Evolutionary conservation across 2,113 vertebrate species (phyloP).

Genomic region (Tupaia tana): DNA sequence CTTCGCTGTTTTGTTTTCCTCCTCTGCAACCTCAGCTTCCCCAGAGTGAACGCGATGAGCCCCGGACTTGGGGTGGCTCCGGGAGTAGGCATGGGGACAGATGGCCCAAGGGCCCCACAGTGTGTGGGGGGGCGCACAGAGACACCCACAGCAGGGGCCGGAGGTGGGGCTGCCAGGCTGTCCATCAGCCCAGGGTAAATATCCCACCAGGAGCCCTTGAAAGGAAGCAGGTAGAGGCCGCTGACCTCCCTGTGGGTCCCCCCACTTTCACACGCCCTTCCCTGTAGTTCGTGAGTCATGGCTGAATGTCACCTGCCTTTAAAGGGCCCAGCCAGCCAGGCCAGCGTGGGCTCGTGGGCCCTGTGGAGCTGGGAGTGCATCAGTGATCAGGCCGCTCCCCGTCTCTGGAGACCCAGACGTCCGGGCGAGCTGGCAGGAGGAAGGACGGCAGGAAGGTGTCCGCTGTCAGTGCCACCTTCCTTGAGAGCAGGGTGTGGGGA

Average conservation of each 20-base stretch:
- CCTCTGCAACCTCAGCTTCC: neutral
- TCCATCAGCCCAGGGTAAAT: slow-evolving; percentile 11
- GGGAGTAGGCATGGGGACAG: no score
- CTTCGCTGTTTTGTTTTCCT: neutral
- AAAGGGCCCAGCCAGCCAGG: slow-evolving; percentile 39
- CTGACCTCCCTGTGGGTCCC: slow-evolving; percentile 58
- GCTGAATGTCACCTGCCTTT: slow-evolving; percentile 11
- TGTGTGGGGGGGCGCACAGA: slow-evolving; percentile 22
- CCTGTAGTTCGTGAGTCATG: slow-evolving; percentile 53
- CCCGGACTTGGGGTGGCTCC: neutral
- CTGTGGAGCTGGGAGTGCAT: neutral
- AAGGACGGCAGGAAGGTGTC: neutral
- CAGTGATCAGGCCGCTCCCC: neutral
- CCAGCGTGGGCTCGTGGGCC: neutral
- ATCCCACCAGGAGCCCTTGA: slow-evolving; percentile 68
- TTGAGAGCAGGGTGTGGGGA: fast-evolving
- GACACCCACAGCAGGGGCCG: slow-evolving; percentile 45
- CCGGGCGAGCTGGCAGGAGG: neutral
- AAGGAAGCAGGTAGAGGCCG: neutral
- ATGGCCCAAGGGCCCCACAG: no score
- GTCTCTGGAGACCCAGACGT: neutral
- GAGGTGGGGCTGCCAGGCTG: neutral
- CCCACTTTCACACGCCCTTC: slow-evolving; percentile 66
- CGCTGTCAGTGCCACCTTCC: fast-evolving
- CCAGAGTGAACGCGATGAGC: no score